Evolutionary conservation across 2,797 vertebrate species (phyloP).

Genomic region (Phaenicophaeus curvirostris): DNA sequence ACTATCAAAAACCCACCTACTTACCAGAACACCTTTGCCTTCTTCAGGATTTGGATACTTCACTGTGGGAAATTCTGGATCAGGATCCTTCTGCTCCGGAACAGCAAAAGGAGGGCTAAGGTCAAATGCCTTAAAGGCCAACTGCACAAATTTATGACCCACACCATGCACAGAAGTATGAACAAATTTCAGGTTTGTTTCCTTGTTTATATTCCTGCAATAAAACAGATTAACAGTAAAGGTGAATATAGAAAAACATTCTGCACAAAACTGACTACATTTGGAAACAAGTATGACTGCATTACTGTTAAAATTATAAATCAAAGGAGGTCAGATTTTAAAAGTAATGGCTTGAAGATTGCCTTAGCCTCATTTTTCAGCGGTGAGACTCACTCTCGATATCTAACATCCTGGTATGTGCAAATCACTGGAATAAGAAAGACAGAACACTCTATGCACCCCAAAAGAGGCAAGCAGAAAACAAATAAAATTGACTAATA

Average conservation of each 20-base stretch:
- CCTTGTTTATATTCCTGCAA: slow-evolving; percentile 88
- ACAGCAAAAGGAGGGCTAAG: slow-evolving; percentile 89
- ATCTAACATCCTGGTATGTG: not conserved
- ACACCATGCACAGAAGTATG: slow-evolving; percentile 97
- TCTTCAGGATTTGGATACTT: slow-evolving; percentile 98
- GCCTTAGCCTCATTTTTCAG: not conserved
- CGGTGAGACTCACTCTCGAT: not conserved
- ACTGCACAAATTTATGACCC: slow-evolving; percentile 91
- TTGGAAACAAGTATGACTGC: accelerated
- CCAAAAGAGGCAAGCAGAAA: not conserved
- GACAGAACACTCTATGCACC: too few species aligned
- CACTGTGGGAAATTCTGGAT: slow-evolving; percentile 96
- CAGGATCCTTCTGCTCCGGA: slow-evolving; percentile 92
- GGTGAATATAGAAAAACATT: not conserved
- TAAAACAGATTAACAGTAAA: not conserved
- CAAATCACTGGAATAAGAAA: not conserved
- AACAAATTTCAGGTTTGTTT: slow-evolving; percentile 89
- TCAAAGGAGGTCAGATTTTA: not conserved
- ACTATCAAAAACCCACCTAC: not conserved
- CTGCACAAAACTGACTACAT: not conserved
- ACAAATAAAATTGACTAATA: not conserved
- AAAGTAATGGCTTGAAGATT: not conserved
- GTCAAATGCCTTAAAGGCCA: slow-evolving; percentile 90
- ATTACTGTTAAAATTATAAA: not conserved
- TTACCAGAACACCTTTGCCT: slow-evolving; percentile 95